Evolutionary conservation across 1,140 invertebrate species (phyloP).

Genomic region (Drosophila arizonae): DNA sequence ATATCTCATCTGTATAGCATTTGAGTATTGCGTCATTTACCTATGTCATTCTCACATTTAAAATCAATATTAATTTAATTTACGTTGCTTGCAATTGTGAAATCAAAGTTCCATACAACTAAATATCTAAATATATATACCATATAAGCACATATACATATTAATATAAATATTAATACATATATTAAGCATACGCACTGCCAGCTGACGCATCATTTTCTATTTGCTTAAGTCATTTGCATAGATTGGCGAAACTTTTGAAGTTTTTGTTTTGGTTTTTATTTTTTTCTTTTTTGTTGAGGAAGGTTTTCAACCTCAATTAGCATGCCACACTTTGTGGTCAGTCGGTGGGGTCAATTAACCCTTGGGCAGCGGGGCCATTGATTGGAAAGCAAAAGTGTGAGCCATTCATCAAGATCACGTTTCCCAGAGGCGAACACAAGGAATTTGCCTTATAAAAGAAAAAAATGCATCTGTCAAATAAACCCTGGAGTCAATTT

Average conservation of each 20-base stretch:
- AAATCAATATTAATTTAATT: conserved; percentile 35
- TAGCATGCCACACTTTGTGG: conserved; percentile 61
- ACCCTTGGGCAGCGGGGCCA: conserved; percentile 40
- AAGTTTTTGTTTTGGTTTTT: conserved; percentile 11
- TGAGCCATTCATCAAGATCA: conserved; percentile 37
- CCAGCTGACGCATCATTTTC: conserved; percentile 56
- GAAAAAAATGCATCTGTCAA: neutral
- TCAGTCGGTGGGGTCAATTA: conserved; percentile 64
- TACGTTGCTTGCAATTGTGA: conserved; percentile 16
- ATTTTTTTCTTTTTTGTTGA: conserved; percentile 13
- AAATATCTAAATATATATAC: neutral
- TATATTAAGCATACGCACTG: conserved; percentile 31
- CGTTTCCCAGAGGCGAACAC: conserved; percentile 16
- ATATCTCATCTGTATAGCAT: conserved; percentile 28
- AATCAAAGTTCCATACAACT: conserved; percentile 10
- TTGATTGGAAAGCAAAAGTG: conserved; percentile 69
- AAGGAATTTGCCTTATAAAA: conserved; percentile 18
- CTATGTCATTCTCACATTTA: conserved; percentile 55
- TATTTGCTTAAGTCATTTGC: conserved; percentile 64
- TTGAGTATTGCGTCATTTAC: conserved; percentile 61
- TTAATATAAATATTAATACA: neutral
- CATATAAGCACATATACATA: too few species aligned
- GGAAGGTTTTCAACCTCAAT: conserved; percentile 62
- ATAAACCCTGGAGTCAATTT: conserved; percentile 11
- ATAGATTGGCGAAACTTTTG: conserved; percentile 31